Evolutionary conservation across 2,888 invertebrate species (phyloP).

Genomic region (Xestobium rufovillosum): DNA sequence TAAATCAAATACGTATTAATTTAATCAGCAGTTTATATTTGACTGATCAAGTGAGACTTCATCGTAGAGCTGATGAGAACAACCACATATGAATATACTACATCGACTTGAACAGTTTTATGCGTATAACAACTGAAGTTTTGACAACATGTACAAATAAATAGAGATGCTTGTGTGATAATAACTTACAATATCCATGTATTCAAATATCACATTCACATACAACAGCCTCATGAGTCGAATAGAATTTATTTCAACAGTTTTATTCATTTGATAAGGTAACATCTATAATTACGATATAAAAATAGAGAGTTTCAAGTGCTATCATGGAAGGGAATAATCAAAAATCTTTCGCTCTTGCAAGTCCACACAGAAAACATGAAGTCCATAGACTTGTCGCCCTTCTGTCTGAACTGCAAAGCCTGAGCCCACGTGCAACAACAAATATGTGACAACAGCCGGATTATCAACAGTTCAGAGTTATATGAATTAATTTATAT

Average conservation of each 20-base stretch:
- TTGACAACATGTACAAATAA: conserved; percentile 40
- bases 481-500: conserved; percentile 29
- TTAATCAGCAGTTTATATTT: conserved; percentile 35
- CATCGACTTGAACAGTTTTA: conserved; percentile 39
- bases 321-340: conserved; percentile 30
- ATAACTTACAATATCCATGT: conserved; percentile 41
- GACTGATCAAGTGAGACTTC: conserved; percentile 33
- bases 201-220: conserved; percentile 46
- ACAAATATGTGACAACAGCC: conserved; percentile 36
- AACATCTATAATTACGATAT: conserved; percentile 39
- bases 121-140: conserved; percentile 34
- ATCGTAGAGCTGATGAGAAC: conserved; percentile 37
- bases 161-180: conserved; percentile 36
- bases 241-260: conserved; percentile 30
- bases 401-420: conserved; percentile 22
- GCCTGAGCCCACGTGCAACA: conserved; percentile 33
- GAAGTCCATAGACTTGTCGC: too few species aligned
- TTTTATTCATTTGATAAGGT: conserved; percentile 30
- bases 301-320: conserved; percentile 37
- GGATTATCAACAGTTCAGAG: conserved; percentile 37
- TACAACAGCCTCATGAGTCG: conserved; percentile 42
- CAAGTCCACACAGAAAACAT: too few species aligned
- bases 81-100: conserved; percentile 37
- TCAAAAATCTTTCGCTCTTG: too few species aligned
- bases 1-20: too few species aligned